Evolutionary conservation across 92 coral and sea anemone genomes (phyloP).

Genomic region (Heliopora coerulea): DNA sequence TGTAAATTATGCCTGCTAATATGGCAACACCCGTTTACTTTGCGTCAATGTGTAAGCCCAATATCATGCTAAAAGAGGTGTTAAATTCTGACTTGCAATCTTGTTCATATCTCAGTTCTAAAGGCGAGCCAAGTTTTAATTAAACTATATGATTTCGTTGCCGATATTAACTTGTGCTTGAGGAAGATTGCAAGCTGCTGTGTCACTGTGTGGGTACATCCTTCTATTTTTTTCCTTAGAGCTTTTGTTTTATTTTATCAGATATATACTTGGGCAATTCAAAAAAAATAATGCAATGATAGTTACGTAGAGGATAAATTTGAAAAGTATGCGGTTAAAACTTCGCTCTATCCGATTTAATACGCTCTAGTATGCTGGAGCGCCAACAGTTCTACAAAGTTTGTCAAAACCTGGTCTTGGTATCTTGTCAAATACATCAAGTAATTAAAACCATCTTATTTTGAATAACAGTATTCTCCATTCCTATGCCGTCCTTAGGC

Average conservation of each 20-base stretch:
- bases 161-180: background rate
- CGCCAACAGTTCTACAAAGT: background rate
- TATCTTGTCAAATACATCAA: background rate
- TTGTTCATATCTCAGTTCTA: slow-evolving; percentile 7
- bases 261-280: slow-evolving; percentile 21
- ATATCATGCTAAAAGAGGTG: slow-evolving; percentile 1
- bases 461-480: background rate
- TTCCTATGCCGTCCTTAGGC: too few species aligned
- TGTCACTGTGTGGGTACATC: slow-evolving; percentile 18
- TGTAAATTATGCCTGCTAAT: slow-evolving; percentile 18
- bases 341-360: background rate
- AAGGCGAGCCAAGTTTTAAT: slow-evolving; percentile 13
- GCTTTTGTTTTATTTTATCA: background rate
- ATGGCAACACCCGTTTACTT: background rate
- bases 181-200: background rate
- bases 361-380: background rate
- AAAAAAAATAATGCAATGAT: background rate
- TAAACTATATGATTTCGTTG: background rate
- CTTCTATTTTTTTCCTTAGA: background rate
- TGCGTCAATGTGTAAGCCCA: slow-evolving; percentile 34
- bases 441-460: background rate
- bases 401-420: background rate
- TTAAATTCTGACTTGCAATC: slow-evolving; percentile 6
- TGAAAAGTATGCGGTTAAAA: too few species aligned
- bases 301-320: too few species aligned